Percentiles rank a stretch among this genome's conserved stretches.
phyloP scores from a whole-genome alignment of 2,113 vertebrate species.

The Accipiter virgatus region DNA sequence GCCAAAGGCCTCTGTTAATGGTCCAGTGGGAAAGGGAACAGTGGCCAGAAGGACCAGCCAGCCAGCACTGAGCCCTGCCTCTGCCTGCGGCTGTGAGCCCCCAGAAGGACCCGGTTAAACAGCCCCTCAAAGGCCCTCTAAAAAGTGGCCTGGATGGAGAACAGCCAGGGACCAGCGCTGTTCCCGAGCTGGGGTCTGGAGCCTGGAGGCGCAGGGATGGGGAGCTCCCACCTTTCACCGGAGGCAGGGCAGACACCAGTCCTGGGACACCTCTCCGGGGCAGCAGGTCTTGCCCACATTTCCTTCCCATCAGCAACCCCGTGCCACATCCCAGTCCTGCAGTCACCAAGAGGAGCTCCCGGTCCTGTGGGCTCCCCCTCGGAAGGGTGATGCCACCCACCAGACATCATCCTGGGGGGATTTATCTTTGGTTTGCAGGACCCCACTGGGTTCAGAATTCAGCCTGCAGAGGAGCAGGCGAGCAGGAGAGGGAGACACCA shows the following conservation, averaged over 20 bases:
- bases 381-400: background rate
- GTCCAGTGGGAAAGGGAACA: rapidly evolving
- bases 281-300: background rate
- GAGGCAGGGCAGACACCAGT: rapidly evolving
- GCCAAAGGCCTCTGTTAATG: background rate
- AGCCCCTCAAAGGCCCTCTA: background rate
- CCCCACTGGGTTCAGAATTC: background rate
- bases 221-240: background rate
- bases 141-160: background rate
- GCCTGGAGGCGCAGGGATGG: too few species aligned
- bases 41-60: background rate
- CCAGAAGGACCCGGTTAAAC: too few species aligned
- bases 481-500: background rate
- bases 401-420: too few species aligned
- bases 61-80: background rate
- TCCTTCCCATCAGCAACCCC: background rate
- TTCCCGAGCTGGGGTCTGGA: background rate
- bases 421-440: background rate
- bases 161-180: rapidly evolving
- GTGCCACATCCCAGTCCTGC: background rate
- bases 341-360: background rate
- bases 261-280: background rate
- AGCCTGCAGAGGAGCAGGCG: background rate
- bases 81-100: rapidly evolving
- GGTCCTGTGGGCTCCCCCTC: background rate